Evolutionary conservation across 2,888 invertebrate species (phyloP).

Genomic region (Cephus spinipes): DNA sequence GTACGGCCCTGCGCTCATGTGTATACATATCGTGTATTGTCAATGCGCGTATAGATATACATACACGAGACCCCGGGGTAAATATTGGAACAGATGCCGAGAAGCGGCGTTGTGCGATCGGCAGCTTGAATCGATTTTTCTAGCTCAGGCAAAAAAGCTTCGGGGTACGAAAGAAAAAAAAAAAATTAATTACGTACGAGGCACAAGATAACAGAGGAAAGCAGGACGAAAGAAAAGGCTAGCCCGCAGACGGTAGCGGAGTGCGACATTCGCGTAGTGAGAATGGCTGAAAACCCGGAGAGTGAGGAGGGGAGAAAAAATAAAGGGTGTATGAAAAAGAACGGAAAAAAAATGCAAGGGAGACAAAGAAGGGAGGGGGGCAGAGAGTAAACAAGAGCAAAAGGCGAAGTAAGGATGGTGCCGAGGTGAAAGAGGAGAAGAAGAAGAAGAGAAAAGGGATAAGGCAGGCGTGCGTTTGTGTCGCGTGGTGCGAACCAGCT

Average conservation of each 20-base stretch:
- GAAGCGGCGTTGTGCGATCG: background rate
- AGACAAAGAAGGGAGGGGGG: no score
- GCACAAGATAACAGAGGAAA: background rate
- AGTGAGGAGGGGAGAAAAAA: background rate
- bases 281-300: background rate
- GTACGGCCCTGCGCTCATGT: background rate
- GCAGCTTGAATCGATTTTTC: background rate
- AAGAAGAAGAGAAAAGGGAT: background rate
- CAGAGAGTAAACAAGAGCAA: background rate
- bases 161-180: background rate
- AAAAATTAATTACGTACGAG: background rate
- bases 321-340: no score
- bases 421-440: background rate
- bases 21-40: background rate
- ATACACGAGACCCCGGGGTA: background rate
- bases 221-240: background rate
- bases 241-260: background rate
- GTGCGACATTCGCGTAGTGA: background rate
- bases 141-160: background rate
- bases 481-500: conserved; percentile 10
- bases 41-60: background rate
- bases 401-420: background rate
- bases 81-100: background rate
- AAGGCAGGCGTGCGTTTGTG: conserved; percentile 1
- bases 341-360: no score